A percentile compares a stretch with the other conserved stretches of the same genome.
Evolutionary conservation across 2,113 vertebrate genomes (phyloP).

Genomic region (Ramphastos sulfuratus): DNA sequence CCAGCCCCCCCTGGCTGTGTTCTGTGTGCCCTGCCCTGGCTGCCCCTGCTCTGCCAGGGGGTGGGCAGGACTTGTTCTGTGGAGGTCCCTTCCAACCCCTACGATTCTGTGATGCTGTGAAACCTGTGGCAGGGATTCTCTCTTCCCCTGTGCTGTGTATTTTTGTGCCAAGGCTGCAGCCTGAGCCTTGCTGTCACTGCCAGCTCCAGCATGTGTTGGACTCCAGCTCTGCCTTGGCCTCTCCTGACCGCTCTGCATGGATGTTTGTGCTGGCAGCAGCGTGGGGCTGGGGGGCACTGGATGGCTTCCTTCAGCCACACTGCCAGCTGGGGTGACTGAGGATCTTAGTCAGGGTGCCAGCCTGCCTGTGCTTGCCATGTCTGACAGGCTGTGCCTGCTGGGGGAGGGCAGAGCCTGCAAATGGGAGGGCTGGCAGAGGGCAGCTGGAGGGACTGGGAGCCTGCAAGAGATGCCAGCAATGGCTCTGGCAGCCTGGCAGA

Average conservation of each 20-base stretch:
- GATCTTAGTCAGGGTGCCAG: neutral
- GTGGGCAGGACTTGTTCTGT: too few relatives aligned
- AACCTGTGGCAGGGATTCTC: neutral
- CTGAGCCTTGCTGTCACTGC: neutral
- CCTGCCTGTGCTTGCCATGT: rapidly evolving
- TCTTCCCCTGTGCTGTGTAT: constrained; percentile 21
- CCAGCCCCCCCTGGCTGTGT: too few relatives aligned
- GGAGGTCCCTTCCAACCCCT: too few relatives aligned
- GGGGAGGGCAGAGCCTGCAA: neutral
- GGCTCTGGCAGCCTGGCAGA: neutral
- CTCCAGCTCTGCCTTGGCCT: neutral
- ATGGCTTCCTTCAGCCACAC: neutral
- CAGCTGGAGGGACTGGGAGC: neutral
- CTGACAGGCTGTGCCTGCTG: neutral
- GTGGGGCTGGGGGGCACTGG: neutral
- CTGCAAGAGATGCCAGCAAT: neutral
- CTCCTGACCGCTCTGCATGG: neutral
- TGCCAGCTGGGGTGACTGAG: neutral
- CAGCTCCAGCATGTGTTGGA: neutral
- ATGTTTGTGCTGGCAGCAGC: neutral
- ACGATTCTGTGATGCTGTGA: too few relatives aligned
- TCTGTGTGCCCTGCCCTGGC: too few relatives aligned
- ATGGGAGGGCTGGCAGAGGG: neutral
- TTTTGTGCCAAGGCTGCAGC: neutral
- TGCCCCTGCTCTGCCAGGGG: too few relatives aligned